These are phyloP conservation scores for Oriolus oriolus DNA, from an alignment of 2,113 vertebrate genomes.

Conservation along the genomic window DNA sequence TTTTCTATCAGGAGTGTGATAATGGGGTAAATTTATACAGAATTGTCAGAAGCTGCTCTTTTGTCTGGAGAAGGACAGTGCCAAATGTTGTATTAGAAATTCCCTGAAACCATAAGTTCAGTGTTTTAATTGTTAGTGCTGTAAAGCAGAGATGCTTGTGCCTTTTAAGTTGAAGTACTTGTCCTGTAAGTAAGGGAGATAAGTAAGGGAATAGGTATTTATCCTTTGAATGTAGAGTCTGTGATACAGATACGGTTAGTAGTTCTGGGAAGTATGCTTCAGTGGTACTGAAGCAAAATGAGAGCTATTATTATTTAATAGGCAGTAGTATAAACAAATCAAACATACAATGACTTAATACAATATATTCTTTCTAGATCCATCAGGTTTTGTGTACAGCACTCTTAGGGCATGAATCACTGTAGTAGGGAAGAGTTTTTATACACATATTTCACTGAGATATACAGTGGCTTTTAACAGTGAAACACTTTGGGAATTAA, in stretches of 20 bases:
- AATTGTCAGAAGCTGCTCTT: not conserved
- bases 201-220: not conserved
- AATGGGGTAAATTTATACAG: not conserved
- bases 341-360: not conserved
- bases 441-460: not conserved
- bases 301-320: not conserved
- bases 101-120: not conserved
- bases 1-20: not conserved
- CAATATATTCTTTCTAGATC: not conserved
- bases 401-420: not conserved
- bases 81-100: not conserved
- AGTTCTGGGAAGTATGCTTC: not conserved
- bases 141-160: not conserved
- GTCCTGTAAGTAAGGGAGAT: not conserved
- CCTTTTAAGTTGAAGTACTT: not conserved
- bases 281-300: not conserved
- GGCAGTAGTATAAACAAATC: not conserved
- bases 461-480: not conserved
- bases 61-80: not conserved
- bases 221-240: not conserved
- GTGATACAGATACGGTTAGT: not conserved
- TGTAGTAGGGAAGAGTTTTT: not conserved
- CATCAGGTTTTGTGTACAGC: not conserved
- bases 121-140: fast-evolving
- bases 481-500: not conserved